Evolutionary conservation across 2,888 invertebrate genomes (phyloP), one percentile per base, ranked within the genome.

Genomic region (Nomada lathburiana): DNA sequence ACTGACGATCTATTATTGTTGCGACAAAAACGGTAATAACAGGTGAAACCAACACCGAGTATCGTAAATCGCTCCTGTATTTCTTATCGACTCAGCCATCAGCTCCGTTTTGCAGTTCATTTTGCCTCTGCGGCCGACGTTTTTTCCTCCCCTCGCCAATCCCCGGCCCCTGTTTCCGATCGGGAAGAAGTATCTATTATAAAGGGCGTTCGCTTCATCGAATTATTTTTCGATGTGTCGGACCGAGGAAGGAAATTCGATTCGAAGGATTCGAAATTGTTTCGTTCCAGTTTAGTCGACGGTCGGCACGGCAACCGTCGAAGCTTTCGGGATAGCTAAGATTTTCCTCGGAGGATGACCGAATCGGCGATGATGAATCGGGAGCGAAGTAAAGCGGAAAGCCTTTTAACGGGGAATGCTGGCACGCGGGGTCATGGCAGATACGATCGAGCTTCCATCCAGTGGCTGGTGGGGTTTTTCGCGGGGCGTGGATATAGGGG

Each of bases 391-490:
- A 68, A 71, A 63, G 71, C 20, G 59, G 71, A 72, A 71, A 72
- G 72, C 9, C 57, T 62, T 79, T 81, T 75, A 64, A 29, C 13
- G 16, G 64, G 26, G 53, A 63, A 42, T 23, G 62, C 10, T 47
- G 59, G 71, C 23, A 59, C 71, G 68, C 67, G 76, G 47, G 68
- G 80, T 64, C 67, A 76, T 59, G 42, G 71, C 29, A 72, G 74
- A 73, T 65, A 79, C 73, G 73, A 75, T 75, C 68, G 71, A 69
- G 68, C 47, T 79, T 74, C 55, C 63, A 68, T 62, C 44, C 74
- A 64, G 44, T 55, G 64, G 64, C 47, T 62, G 64, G 70, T 73
- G 50, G 65, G 50, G 64, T 67, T 62, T 80, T 77, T 80, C 76
- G 60, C 62, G 53, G 69, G 70, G 74, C 69, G 76, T 79, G 65